Percentiles rank a stretch among this genome's conserved stretches.
These are phyloP conservation scores for Petrosia ficiformis DNA, from an alignment of 37 sponge, comb jelly and placozoan species.

Conservation along the genomic window DNA sequence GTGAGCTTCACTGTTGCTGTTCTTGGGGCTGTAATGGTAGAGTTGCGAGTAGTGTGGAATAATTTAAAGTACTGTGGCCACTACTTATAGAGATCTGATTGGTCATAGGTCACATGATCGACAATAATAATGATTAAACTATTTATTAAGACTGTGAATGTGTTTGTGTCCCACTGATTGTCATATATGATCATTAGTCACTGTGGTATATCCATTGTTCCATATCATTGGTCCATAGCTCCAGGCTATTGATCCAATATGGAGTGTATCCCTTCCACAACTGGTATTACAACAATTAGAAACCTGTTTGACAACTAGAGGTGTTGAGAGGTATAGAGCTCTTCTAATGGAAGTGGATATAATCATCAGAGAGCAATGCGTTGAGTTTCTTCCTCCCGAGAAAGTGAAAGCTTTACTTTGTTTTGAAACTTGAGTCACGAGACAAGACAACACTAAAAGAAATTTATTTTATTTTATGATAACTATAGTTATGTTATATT, in stretches of 20 bases:
- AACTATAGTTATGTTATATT: too few relatives aligned
- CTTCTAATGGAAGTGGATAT: conserved; percentile 40
- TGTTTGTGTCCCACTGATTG: background rate
- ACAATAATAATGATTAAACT: background rate
- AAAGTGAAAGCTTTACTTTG: background rate
- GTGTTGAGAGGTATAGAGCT: conserved; percentile 7
- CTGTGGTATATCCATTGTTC: too few relatives aligned
- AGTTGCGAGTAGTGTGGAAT: too few relatives aligned
- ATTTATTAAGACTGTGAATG: background rate
- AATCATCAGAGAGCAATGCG: conserved; percentile 24
- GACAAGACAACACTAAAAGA: too few relatives aligned
- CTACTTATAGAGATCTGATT: background rate
- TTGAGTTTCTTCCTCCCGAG: conserved; percentile 30
- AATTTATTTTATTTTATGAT: too few relatives aligned
- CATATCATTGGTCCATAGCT: too few relatives aligned
- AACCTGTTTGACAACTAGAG: conserved; percentile 34
- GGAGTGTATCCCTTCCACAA: conserved; percentile 28
- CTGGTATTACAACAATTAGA: conserved; percentile 44
- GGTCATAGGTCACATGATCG: background rate
- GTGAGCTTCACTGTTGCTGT: too few relatives aligned
- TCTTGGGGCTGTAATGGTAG: too few relatives aligned
- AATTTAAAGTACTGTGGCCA: background rate
- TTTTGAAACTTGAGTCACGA: background rate
- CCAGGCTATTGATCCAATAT: conserved; percentile 47
- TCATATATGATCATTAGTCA: too few relatives aligned